Conservation (phyloP, 2,113 vertebrate species). For the Pygoscelis antarcticus region DNA sequence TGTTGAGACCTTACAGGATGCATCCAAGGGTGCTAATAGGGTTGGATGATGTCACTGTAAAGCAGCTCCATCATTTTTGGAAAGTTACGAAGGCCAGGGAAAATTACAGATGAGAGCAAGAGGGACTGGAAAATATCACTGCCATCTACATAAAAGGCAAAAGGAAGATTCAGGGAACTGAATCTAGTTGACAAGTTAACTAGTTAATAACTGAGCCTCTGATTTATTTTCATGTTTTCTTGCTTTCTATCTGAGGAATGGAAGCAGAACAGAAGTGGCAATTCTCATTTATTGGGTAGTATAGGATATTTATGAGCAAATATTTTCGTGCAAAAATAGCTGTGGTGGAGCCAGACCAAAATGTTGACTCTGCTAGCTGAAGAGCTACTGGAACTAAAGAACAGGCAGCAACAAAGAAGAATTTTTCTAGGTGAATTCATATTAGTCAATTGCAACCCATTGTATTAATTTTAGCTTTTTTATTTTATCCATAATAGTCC, state of each 20-base stretch:
- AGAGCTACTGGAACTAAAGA: neutral
- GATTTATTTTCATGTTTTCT: neutral
- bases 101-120: neutral
- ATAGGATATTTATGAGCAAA: neutral
- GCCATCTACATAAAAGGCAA: neutral
- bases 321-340: neutral
- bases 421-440: neutral
- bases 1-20: neutral
- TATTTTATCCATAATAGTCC: neutral
- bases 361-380: neutral
- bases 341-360: neutral
- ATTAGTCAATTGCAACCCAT: neutral
- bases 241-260: neutral
- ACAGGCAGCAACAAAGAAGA: neutral
- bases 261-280: neutral
- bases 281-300: neutral
- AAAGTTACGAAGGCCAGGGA: neutral
- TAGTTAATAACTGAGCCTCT: neutral
- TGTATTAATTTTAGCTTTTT: neutral
- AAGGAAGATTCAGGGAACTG: neutral
- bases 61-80: neutral
- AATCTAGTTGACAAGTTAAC: neutral
- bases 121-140: neutral
- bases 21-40: neutral
- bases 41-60: neutral